Conservation (phyloP, 2,888 invertebrate genomes). For the Eupeodes luniger region DNA sequence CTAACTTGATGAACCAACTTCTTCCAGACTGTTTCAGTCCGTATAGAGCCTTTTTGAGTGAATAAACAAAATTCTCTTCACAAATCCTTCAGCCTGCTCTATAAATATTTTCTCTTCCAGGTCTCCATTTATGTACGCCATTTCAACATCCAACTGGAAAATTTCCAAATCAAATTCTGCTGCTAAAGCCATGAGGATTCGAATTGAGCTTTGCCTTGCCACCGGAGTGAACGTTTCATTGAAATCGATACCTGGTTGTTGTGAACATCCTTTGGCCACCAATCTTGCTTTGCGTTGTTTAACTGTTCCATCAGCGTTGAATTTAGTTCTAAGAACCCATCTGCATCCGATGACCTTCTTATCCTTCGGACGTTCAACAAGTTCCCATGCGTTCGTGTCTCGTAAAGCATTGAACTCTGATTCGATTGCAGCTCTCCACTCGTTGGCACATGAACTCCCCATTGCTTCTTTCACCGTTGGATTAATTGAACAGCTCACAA, state of each 20-base stretch:
- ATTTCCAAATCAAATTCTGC: slow-evolving; percentile 10
- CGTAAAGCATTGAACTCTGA: slow-evolving; percentile 17
- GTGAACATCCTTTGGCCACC: slow-evolving; percentile 63
- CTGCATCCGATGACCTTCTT: slow-evolving; percentile 34
- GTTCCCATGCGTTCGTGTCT: slow-evolving; percentile 43
- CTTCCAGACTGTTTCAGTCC: slow-evolving; percentile 65
- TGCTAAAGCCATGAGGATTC: slow-evolving; percentile 1
- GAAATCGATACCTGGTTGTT: slow-evolving; percentile 50
- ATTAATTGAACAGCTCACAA: neutral
- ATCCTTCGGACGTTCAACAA: slow-evolving; percentile 50
- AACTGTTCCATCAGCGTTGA: slow-evolving; percentile 40
- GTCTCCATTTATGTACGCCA: slow-evolving; percentile 62
- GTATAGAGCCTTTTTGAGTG: slow-evolving; percentile 51
- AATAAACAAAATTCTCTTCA: slow-evolving; percentile 42
- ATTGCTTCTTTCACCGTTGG: slow-evolving; percentile 11
- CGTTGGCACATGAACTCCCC: neutral
- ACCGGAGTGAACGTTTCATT: slow-evolving; percentile 63
- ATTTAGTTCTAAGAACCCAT: slow-evolving; percentile 60
- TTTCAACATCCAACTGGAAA: slow-evolving; percentile 33
- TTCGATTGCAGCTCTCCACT: slow-evolving; percentile 23
- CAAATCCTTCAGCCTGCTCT: slow-evolving; percentile 32
- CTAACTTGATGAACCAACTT: slow-evolving; percentile 40
- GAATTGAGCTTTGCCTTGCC: slow-evolving; percentile 50
- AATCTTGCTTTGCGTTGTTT: slow-evolving; percentile 39
- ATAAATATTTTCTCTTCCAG: slow-evolving; percentile 47